Evolutionary conservation across 2,113 vertebrate species (phyloP), one percentile per base, ranked within the genome.

Genomic region (Turnix velox): DNA sequence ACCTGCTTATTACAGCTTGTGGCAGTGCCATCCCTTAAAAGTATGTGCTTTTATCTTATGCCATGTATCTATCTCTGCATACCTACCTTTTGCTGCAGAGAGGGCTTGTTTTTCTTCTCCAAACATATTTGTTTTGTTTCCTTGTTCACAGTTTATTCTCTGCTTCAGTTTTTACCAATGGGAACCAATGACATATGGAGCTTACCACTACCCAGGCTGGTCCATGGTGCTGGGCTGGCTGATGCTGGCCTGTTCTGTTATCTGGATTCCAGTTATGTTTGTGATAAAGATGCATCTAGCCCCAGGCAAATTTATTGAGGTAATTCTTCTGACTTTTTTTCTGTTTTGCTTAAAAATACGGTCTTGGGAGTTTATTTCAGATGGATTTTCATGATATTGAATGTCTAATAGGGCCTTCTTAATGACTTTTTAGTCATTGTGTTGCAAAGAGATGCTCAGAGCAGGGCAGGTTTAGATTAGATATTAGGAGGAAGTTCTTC

Each of bases 251-350:
- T 99, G 99, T 93, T 99, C 99, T 3, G 99, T 99, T 87, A 99
- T 99, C 94, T 99, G 99, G 99, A 99, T 99, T 95, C 99, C 99
- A 9, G 98, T 99, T 82, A 99, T 99, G 99, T 99, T 99, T 69
- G 96, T 98, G 95, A 98, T 99, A 92, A 99, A 99, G 98, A 99
- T 99, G 99, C 92, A 99, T 40, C 97, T 99, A 74, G 99, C 99
- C 12, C 99, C 99, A 5, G 99, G 99, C 71, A 97, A 97, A 94
- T 97, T 99, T 75, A 98, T 97, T 5, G 99, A 99, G 99, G 99
- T 99, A 98, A 97, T 82, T 75, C 63, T 90, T 79, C 68, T 42
- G 16, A 18, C 45, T 68, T 30, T 57, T 42, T 62, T 48, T 19
- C 35, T 76, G 78, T 87, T 17, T 27, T 49, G 24, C 72, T 88